A percentile compares a stretch with the other conserved stretches of the same genome.
These are phyloP conservation scores for Scomber colias DNA, from an alignment of 2,113 vertebrate genomes.

Conservation along the genomic window DNA sequence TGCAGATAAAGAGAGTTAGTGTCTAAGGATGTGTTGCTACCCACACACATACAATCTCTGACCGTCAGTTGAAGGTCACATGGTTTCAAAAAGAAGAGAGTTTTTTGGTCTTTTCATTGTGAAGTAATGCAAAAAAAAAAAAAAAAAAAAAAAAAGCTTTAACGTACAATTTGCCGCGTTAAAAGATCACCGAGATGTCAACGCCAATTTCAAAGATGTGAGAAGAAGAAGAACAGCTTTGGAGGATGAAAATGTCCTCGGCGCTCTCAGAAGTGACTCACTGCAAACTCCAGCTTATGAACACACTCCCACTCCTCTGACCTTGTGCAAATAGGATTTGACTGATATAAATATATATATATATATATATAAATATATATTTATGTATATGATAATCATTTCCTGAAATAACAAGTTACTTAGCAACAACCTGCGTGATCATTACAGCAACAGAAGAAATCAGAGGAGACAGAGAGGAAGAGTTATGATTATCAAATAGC, in stretches of 20 bases:
- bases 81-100: neutral
- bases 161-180: neutral
- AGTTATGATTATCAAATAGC: neutral
- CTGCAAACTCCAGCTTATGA: slow-evolving; percentile 1
- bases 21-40: no score
- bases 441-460: slow-evolving; percentile 16
- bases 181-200: neutral
- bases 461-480: slow-evolving; percentile 1
- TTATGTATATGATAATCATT: slow-evolving; percentile 44
- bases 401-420: slow-evolving; percentile 59
- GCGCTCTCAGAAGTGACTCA: slow-evolving; percentile 35
- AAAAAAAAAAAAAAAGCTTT: neutral
- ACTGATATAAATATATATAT: slow-evolving; percentile 16
- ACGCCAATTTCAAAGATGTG: neutral
- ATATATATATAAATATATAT: no score
- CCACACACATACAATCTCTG: neutral
- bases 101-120: neutral
- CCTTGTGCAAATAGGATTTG: slow-evolving; percentile 47
- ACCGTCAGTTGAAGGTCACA: neutral
- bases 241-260: neutral
- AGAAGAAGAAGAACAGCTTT: slow-evolving; percentile 9
- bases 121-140: neutral
- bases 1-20: no score
- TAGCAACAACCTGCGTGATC: slow-evolving; percentile 59
- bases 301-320: slow-evolving; percentile 52